Conservation (phyloP, 2,888 invertebrate species). For the Heliconius charithonia region DNA sequence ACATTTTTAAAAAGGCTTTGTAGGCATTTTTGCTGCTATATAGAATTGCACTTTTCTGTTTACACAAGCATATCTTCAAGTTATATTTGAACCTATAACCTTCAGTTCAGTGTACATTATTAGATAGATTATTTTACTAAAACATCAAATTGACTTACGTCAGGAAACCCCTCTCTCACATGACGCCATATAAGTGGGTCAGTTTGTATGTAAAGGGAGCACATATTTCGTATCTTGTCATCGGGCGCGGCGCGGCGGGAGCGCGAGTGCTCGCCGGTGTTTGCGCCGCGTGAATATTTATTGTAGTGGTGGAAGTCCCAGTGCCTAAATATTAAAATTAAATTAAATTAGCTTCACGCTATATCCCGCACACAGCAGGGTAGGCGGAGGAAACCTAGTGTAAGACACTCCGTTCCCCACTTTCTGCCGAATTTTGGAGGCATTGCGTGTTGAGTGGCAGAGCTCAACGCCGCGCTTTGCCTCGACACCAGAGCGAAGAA, state of each 20-base stretch:
- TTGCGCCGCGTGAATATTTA: constrained; percentile 92
- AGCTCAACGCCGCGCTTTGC: too few species aligned
- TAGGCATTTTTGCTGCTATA: neutral
- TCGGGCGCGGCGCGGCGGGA: constrained; percentile 85
- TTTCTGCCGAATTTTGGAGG: too few species aligned
- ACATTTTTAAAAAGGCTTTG: too few species aligned
- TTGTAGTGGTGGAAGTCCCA: constrained; percentile 82
- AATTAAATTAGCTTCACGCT: too few species aligned
- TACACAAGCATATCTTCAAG: neutral
- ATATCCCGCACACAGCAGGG: too few species aligned
- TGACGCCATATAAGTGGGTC: constrained; percentile 99
- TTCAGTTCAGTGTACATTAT: neutral
- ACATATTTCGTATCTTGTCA: constrained; percentile 94
- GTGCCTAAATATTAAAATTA: constrained; percentile 58
- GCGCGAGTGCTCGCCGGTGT: constrained; percentile 83
- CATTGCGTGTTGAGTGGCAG: too few species aligned
- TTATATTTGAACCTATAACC: neutral
- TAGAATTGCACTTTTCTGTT: neutral
- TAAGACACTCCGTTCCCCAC: too few species aligned
- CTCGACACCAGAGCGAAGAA: too few species aligned
- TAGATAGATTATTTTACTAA: neutral
- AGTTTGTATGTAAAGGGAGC: constrained; percentile 98
- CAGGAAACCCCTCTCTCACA: constrained; percentile 91
- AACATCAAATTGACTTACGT: constrained; percentile 82
- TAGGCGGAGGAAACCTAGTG: too few species aligned